These are phyloP conservation scores for Clitarchus hookeri DNA, from an alignment of 2,888 invertebrate species.

Conservation along the genomic window DNA sequence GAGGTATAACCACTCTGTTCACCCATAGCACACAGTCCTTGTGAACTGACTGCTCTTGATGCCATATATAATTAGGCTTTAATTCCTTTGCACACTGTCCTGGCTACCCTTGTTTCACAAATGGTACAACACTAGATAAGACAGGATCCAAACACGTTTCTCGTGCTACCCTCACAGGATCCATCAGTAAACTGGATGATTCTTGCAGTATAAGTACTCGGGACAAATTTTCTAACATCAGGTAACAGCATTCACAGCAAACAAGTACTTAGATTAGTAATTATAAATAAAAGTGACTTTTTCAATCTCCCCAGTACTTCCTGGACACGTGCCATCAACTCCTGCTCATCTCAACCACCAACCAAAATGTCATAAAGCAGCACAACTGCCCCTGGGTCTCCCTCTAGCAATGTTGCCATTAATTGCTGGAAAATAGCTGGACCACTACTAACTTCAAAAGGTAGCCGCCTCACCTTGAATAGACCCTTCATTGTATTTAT, in stretches of 20 bases:
- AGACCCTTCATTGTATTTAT: background rate
- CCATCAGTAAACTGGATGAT: background rate
- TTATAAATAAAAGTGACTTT: too few relatives aligned
- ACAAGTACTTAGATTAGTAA: too few relatives aligned
- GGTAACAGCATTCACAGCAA: too few relatives aligned
- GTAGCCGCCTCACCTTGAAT: background rate
- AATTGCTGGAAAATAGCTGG: conserved; percentile 42
- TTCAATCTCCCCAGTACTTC: too few relatives aligned
- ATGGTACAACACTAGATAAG: background rate
- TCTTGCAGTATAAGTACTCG: background rate
- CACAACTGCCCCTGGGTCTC: too few relatives aligned
- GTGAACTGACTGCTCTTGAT: background rate
- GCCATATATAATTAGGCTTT: background rate
- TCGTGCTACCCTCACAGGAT: background rate
- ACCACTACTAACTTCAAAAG: conserved; percentile 6
- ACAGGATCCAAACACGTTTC: background rate
- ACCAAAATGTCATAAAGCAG: too few relatives aligned
- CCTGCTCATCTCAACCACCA: too few relatives aligned
- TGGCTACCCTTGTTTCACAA: background rate
- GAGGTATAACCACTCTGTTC: conserved; percentile 41
- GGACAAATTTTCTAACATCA: background rate
- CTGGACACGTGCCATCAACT: too few relatives aligned
- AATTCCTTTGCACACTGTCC: too few relatives aligned
- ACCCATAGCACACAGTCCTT: conserved; percentile 42
- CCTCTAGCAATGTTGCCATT: conserved; percentile 35